A percentile compares a stretch with the other conserved stretches of the same genome.
Conservation (phyloP, 2,797 vertebrate genomes). For the Nyctibius grandis region DNA sequence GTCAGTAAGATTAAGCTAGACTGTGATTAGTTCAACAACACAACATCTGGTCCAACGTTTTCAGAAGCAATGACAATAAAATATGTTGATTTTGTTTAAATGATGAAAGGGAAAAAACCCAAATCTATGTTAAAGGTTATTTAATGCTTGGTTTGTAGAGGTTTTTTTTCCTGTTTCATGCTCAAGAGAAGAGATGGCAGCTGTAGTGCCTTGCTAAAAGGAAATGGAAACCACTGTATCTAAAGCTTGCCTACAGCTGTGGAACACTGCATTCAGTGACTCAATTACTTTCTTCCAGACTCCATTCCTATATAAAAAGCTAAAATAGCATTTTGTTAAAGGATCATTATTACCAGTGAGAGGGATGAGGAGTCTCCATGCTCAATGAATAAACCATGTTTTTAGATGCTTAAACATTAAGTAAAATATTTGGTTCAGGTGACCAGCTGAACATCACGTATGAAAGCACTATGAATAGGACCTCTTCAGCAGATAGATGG, state of each 20-base stretch:
- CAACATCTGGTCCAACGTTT: not conserved
- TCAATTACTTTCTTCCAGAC: not conserved
- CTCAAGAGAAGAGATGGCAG: not conserved
- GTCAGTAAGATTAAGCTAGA: not conserved
- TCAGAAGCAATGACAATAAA: not conserved
- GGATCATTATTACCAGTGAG: not conserved
- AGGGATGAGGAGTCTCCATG: not conserved
- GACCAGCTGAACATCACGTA: not conserved
- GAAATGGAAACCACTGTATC: not conserved
- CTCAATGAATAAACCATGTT: not conserved
- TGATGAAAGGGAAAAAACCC: accelerated
- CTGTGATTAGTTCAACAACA: not conserved
- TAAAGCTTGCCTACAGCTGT: not conserved
- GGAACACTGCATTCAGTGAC: not conserved
- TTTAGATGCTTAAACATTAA: not conserved
- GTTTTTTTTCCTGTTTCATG: not conserved
- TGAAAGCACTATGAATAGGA: not conserved
- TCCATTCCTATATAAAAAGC: not conserved
- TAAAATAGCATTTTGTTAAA: not conserved
- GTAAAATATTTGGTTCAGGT: not conserved
- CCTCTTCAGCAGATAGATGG: not conserved
- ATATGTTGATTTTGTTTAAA: not conserved
- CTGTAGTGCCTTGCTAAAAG: not conserved
- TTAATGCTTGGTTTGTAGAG: not conserved
- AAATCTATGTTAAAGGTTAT: not conserved